Percentiles rank a stretch among this genome's conserved stretches.
phyloP scores from a whole-genome alignment of 1,140 invertebrate species.

The Telenomus remus region DNA sequence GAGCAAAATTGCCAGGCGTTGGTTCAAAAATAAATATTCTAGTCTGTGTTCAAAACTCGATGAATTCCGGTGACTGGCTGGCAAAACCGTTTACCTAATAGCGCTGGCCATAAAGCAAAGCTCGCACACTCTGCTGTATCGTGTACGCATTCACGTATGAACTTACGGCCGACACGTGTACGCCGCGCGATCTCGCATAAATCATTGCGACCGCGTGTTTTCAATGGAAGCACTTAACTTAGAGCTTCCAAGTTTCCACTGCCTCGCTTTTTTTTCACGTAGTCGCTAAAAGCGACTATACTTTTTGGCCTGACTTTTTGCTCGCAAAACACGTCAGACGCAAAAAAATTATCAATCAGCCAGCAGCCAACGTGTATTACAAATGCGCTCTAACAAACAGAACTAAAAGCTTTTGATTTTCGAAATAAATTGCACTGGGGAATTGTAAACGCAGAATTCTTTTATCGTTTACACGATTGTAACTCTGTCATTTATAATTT shows the following conservation, averaged over 20 bases:
- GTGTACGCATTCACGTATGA: slow-evolving; percentile 47
- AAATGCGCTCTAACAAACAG: slow-evolving; percentile 6
- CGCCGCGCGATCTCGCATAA: slow-evolving; percentile 50
- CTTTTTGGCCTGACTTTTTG: slow-evolving; percentile 37
- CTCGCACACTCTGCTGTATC: slow-evolving; percentile 32
- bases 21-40: slow-evolving; percentile 29
- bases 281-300: slow-evolving; percentile 51
- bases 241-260: slow-evolving; percentile 45
- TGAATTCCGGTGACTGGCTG: slow-evolving; percentile 29
- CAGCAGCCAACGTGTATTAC: slow-evolving; percentile 35
- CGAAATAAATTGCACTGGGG: too few relatives aligned
- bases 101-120: slow-evolving; percentile 45
- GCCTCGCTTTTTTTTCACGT: slow-evolving; percentile 27
- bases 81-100: slow-evolving; percentile 52
- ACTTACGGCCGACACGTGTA: slow-evolving; percentile 49
- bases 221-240: slow-evolving; percentile 60
- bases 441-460: too few relatives aligned
- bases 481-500: too few relatives aligned
- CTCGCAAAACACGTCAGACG: slow-evolving; percentile 26
- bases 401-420: slow-evolving; percentile 11
- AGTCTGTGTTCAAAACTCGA: slow-evolving; percentile 22
- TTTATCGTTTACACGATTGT: too few relatives aligned
- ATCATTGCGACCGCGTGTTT: slow-evolving; percentile 56
- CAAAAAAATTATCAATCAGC: slow-evolving; percentile 53
- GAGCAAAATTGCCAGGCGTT: slow-evolving; percentile 5